These are phyloP conservation scores for Sisor rabdophorus DNA, from an alignment of 2,113 vertebrate species.

Conservation along the genomic window DNA sequence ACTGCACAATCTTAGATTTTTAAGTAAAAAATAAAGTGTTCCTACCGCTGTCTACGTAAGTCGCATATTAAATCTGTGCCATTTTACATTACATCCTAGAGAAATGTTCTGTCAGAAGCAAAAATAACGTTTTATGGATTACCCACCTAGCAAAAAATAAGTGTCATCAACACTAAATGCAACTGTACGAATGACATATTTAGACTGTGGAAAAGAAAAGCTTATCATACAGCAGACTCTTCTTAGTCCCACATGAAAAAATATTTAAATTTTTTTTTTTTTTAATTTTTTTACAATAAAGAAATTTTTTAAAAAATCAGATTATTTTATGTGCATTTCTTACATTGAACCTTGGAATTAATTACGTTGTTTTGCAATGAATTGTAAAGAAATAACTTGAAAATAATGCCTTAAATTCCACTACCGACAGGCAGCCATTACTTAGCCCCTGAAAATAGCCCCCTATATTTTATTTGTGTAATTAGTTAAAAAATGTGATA, in stretches of 20 bases:
- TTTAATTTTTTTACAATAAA: not conserved
- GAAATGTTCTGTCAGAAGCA: not conserved
- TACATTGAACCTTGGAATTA: not conserved
- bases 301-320: not conserved
- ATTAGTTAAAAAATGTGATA: too few species aligned
- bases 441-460: too few species aligned
- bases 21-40: not conserved
- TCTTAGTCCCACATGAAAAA: not conserved
- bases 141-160: not conserved
- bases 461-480: too few species aligned
- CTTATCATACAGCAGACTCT: not conserved
- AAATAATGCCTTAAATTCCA: too few species aligned
- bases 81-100: not conserved
- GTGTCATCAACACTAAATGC: not conserved
- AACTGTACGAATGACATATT: not conserved
- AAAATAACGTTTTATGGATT: not conserved
- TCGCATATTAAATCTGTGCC: slow-evolving; percentile 3
- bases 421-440: too few species aligned
- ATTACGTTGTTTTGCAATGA: not conserved
- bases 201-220: not conserved
- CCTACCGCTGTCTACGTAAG: not conserved
- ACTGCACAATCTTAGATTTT: not conserved
- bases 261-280: too few species aligned
- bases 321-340: not conserved
- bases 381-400: too few species aligned